Evolutionary conservation across 2,888 invertebrate species (phyloP), one percentile per base, ranked within the genome.

Genomic region (Peribatodes rhomboidaria): DNA sequence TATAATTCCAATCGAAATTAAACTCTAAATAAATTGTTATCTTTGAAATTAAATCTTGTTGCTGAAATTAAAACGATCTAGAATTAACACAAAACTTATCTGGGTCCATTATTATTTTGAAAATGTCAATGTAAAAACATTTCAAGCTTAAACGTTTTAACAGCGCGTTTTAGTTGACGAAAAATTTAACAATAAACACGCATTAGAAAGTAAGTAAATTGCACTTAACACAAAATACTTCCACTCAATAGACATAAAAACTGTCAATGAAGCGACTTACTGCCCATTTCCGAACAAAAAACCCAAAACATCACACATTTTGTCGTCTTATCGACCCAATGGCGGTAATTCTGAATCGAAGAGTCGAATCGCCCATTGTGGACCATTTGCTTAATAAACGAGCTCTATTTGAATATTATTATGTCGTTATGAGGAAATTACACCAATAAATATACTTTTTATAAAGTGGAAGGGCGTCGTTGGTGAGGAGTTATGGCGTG

Each of bases 361-460:
- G 18, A 44, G 9, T 44, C 27, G 39, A 60, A 57, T 62, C 31
- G 18, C 20, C 58, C 42, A 67, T 63, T 60, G 57, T 56, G 18
- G 55, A 27, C 63, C 60, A 66, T 69, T 65, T 65, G 49, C 53
- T 14, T 58, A 63, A 69, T 63, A 69, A 69, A 69, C 57, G 63
- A 57, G 42, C 37, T 37, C 57, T 41, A 69, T 69, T 69, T 69
- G 65, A 69, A 69, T 69, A 65, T 63, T 63, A 54, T 65, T 64
- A 61, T 64, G 61, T 61, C 61, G 61, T 68, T 64, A 50, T 56
- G 53, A 41, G 61, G 58, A 68, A 58, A 68, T 67, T 61, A 63
- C 55, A 59, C 20, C 44, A 37, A 59, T 65, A 64, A 61, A 65
- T 65, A 65, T 37, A 50, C 46, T 64, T 39, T 58, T 54, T 55